These are phyloP conservation scores for Thera obeliscata DNA, from an alignment of 2,888 invertebrate genomes.

Conservation along the genomic window DNA sequence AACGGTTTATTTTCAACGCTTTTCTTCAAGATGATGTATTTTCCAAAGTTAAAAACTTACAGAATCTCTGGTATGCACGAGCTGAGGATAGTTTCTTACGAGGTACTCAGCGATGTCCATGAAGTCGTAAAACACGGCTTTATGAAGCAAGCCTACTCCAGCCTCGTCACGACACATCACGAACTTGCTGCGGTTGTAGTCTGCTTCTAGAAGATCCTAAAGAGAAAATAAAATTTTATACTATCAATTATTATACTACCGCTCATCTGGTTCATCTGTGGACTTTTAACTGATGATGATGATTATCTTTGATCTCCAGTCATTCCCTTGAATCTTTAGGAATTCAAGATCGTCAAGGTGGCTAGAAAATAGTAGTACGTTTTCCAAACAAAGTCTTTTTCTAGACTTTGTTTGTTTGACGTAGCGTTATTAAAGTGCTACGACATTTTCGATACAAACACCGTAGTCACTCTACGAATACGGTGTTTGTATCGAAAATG, in stretches of 20 bases:
- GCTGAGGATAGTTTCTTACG: slow-evolving; percentile 86
- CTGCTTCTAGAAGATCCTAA: slow-evolving; percentile 69
- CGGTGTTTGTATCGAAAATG: too few species aligned
- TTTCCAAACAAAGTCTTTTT: too few species aligned
- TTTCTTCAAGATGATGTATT: too few species aligned
- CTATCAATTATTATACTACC: neutral
- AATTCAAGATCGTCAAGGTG: neutral
- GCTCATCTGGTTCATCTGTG: neutral
- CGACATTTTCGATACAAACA: neutral
- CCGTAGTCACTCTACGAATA: neutral
- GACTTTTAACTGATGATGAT: too few species aligned
- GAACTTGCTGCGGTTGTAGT: slow-evolving; percentile 71
- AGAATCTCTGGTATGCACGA: slow-evolving; percentile 88
- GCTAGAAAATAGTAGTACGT: neutral
- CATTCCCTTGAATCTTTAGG: too few species aligned
- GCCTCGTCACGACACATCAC: slow-evolving; percentile 86
- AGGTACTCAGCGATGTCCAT: slow-evolving; percentile 89
- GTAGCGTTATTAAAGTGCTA: neutral
- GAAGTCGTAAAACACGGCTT: slow-evolving; percentile 90
- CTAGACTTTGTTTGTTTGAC: too few species aligned
- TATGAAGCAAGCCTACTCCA: slow-evolving; percentile 90
- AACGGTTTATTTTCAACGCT: too few species aligned
- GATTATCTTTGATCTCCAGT: too few species aligned
- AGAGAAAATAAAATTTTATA: neutral
- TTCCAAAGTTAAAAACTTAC: slow-evolving; percentile 73